These are phyloP conservation scores for Tragelaphus scriptus DNA, from an alignment of 2,113 vertebrate species.

Conservation along the genomic window DNA sequence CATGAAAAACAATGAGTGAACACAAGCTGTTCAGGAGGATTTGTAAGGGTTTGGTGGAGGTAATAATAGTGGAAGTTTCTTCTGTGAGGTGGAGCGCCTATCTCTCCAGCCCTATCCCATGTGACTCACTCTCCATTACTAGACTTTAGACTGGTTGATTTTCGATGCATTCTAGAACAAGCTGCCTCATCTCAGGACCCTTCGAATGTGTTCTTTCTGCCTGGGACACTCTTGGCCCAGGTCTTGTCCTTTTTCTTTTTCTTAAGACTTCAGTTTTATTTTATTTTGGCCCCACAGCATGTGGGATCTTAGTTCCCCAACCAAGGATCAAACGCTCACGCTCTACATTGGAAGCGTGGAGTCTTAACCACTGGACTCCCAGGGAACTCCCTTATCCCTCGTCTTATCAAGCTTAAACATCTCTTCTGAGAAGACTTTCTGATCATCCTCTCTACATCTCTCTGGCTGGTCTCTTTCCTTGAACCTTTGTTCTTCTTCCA, in stretches of 20 bases:
- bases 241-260: not conserved
- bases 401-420: not conserved
- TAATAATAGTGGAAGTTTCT: not conserved
- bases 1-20: not conserved
- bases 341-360: not conserved
- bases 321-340: not conserved
- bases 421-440: not conserved
- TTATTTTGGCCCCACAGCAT: not conserved
- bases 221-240: too few species aligned
- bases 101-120: too few species aligned
- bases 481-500: not conserved
- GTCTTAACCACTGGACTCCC: not conserved
- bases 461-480: not conserved
- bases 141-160: not conserved
- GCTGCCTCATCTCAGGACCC: not conserved
- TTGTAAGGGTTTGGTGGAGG: not conserved
- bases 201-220: not conserved
- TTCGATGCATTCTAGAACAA: not conserved
- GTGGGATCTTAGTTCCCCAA: not conserved
- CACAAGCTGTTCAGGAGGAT: not conserved
- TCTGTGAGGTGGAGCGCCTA: rapidly evolving
- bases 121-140: too few species aligned
- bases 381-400: not conserved
- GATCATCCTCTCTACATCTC: not conserved
- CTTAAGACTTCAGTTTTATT: not conserved